Percentiles rank a stretch among this genome's conserved stretches.
Evolutionary conservation across 2,797 vertebrate species (phyloP).

Genomic region (Hybognathus amarus): DNA sequence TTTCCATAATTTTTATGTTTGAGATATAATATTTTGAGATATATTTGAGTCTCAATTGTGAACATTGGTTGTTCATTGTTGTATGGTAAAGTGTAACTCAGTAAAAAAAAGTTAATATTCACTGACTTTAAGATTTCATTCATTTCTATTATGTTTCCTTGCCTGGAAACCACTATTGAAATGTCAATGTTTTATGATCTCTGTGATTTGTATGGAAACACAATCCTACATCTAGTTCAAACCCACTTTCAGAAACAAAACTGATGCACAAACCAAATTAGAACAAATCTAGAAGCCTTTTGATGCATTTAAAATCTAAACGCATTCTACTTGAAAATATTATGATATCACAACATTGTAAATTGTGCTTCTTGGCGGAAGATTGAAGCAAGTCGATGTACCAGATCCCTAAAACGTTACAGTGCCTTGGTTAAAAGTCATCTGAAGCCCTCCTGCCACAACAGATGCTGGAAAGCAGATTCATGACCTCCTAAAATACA

Average conservation of each 20-base stretch:
- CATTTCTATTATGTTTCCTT: not conserved
- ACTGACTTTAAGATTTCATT: not conserved
- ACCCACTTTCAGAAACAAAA: not conserved
- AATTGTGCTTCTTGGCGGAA: not conserved
- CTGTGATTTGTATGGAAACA: not conserved
- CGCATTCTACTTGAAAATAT: not conserved
- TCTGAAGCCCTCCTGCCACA: constrained; percentile 7
- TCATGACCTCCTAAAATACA: not conserved
- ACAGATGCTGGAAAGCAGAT: constrained; percentile 11
- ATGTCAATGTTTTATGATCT: not conserved
- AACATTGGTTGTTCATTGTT: not conserved
- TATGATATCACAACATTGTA: not conserved
- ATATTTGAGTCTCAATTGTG: not conserved
- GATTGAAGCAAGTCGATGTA: not conserved
- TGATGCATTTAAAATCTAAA: not conserved
- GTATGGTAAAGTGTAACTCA: not conserved
- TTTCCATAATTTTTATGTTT: not conserved
- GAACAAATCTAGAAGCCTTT: too few relatives aligned
- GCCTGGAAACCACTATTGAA: not conserved
- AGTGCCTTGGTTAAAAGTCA: constrained; percentile 19
- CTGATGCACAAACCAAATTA: not conserved
- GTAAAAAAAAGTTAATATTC: not conserved
- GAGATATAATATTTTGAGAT: too few relatives aligned
- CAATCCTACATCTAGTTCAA: not conserved
- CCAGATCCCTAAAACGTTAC: constrained; percentile 27